Evolutionary conservation across 2,113 vertebrate genomes (phyloP).

Genomic region (Empidonax traillii): DNA sequence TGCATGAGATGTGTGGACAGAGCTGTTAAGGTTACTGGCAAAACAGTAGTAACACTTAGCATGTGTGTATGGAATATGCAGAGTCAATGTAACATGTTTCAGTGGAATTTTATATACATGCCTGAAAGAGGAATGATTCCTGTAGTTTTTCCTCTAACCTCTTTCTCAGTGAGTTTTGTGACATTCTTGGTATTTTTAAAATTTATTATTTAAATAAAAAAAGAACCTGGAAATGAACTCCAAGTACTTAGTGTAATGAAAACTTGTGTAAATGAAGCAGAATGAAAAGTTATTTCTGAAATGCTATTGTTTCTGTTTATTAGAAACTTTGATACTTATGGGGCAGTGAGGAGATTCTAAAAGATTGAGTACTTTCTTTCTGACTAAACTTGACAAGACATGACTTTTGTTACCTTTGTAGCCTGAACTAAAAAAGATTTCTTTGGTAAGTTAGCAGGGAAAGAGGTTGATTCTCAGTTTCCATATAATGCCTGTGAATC

Average conservation of each 20-base stretch:
- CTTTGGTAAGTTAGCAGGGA: neutral
- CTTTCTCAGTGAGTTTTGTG: neutral
- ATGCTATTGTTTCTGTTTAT: neutral
- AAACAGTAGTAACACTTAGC: neutral
- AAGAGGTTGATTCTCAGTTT: neutral
- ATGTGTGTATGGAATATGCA: neutral
- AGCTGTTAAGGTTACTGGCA: neutral
- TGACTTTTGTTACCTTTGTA: neutral
- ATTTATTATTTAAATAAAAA: neutral
- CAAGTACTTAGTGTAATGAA: neutral
- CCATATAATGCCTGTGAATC: neutral
- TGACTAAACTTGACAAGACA: neutral
- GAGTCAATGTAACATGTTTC: neutral
- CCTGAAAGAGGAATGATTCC: neutral
- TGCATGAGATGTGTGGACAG: neutral
- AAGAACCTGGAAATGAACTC: neutral
- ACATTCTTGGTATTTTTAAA: neutral
- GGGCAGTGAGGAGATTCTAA: neutral
- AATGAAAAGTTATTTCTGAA: neutral
- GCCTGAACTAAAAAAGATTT: neutral
- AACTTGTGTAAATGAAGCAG: neutral
- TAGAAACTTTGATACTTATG: neutral
- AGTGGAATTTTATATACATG: rapidly evolving
- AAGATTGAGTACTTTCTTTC: neutral
- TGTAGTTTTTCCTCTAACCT: neutral